Conservation (phyloP, 2,797 vertebrate genomes). For the Pteronotus mesoamericanus region DNA sequence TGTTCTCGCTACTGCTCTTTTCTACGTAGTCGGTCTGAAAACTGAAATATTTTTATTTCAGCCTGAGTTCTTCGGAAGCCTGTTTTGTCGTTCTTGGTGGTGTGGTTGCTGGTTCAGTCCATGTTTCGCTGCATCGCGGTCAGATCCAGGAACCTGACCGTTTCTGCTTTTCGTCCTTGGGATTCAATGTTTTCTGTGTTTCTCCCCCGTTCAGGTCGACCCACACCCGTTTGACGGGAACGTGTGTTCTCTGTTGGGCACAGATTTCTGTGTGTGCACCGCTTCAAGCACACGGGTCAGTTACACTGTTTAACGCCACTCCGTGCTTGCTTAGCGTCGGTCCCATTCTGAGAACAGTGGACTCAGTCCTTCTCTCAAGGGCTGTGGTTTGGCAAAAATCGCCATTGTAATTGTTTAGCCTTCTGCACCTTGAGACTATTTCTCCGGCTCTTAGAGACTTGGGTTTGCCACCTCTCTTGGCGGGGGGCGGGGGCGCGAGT, state of each 20-base stretch:
- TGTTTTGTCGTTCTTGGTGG: neutral
- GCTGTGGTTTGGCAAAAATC: neutral
- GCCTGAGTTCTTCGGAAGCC: neutral
- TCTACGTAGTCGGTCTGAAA: too few species aligned
- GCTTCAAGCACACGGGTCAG: accelerated
- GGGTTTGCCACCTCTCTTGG: accelerated
- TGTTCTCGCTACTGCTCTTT: neutral
- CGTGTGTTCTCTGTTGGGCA: neutral
- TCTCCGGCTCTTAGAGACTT: accelerated
- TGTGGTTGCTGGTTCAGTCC: too few species aligned
- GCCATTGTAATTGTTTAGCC: accelerated
- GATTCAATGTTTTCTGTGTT: neutral
- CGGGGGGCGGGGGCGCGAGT: neutral
- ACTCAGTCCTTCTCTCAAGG: neutral
- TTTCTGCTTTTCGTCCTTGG: neutral
- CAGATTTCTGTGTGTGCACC: accelerated
- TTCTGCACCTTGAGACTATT: accelerated
- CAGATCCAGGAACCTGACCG: neutral
- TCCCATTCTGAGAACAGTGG: neutral
- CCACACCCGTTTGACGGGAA: accelerated
- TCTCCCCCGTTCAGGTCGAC: neutral
- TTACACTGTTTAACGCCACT: neutral
- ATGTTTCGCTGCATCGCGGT: accelerated
- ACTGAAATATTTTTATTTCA: too few species aligned
- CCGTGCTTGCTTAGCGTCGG: accelerated